Evolutionary conservation across 2,113 vertebrate genomes (phyloP).

Genomic region (Periophthalmodon schlosseri): DNA sequence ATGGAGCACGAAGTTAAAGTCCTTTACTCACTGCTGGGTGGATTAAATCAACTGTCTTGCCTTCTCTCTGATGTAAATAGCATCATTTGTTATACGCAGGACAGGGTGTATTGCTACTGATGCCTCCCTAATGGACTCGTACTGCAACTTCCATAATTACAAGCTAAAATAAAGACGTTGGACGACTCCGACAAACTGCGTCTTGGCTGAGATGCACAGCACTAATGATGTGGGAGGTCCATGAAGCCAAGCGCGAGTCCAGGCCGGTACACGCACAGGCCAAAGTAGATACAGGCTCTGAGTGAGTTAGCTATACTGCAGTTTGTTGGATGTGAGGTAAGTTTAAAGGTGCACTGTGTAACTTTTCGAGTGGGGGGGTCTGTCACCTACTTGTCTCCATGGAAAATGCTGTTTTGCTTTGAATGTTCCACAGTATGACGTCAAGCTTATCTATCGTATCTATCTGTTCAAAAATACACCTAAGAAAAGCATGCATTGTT

Average conservation of each 20-base stretch:
- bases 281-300: neutral
- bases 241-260: neutral
- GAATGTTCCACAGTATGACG: too few species aligned
- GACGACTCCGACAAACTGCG: neutral
- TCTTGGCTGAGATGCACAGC: neutral
- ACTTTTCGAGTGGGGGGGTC: neutral
- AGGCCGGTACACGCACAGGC: neutral
- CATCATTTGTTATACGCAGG: neutral
- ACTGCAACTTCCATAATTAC: neutral
- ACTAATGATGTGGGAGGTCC: neutral
- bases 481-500: too few species aligned
- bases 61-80: conserved; percentile 2
- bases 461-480: too few species aligned
- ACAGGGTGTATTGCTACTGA: neutral
- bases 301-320: neutral
- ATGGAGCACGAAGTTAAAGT: neutral
- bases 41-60: conserved; percentile 1
- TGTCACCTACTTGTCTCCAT: too few species aligned
- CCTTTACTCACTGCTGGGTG: neutral
- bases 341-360: neutral
- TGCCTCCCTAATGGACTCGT: conserved; percentile 4
- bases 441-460: too few species aligned
- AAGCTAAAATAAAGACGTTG: neutral
- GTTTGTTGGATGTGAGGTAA: neutral
- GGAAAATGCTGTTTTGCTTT: too few species aligned